A percentile compares a stretch with the other conserved stretches of the same genome.
Evolutionary conservation across 2,797 vertebrate genomes (phyloP).

Genomic region (Mus caroli): DNA sequence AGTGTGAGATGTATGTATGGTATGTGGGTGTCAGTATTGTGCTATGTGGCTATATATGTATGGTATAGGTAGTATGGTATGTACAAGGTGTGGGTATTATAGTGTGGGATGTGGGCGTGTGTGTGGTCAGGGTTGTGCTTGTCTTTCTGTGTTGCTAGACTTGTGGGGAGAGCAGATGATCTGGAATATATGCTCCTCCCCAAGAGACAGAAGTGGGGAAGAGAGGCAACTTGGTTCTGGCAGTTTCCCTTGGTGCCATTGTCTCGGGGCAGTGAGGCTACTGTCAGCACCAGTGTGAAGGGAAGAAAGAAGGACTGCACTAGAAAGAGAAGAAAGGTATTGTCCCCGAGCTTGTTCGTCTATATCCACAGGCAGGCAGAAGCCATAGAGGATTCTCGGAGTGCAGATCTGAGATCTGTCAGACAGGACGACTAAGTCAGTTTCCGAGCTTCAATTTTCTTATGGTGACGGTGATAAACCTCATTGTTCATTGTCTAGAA

Average conservation of each 20-base stretch:
- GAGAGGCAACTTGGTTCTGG: neutral
- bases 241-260: neutral
- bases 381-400: neutral
- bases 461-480: neutral
- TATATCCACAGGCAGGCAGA: neutral
- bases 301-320: neutral
- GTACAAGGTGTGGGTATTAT: neutral
- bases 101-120: neutral
- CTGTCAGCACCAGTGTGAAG: neutral
- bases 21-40: neutral
- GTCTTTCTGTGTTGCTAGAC: neutral
- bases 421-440: neutral
- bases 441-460: conserved; percentile 43
- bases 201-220: neutral
- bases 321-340: neutral
- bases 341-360: neutral
- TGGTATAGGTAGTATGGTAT: neutral
- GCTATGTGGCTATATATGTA: neutral
- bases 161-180: neutral
- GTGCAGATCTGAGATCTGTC: neutral
- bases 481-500: conserved; percentile 21
- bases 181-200: neutral
- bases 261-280: neutral
- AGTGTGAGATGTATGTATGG: neutral
- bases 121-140: neutral